Conservation (phyloP, 2,113 vertebrate genomes). For the Podilymbus podiceps region DNA sequence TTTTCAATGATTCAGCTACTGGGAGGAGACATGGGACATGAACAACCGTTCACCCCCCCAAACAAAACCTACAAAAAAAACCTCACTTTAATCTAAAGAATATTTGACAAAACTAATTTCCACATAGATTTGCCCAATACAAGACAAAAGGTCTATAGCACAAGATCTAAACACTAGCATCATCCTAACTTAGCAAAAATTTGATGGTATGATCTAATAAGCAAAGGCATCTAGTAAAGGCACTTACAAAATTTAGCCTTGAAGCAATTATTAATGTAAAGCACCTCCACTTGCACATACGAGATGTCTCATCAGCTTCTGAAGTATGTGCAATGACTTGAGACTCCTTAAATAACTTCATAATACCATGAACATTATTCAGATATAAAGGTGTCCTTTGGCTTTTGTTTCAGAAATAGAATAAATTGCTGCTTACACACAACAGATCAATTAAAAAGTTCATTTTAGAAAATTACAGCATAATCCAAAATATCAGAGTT, state of each 20-base stretch:
- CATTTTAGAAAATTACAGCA: not conserved
- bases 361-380: not conserved
- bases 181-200: not conserved
- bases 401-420: not conserved
- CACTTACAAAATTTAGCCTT: not conserved
- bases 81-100: not conserved
- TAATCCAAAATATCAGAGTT: not conserved
- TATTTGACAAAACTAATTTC: not conserved
- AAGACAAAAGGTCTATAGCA: not conserved
- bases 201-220: not conserved
- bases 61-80: not conserved
- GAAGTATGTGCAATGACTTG: not conserved
- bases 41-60: too few relatives aligned
- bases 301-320: not conserved
- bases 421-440: not conserved
- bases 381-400: not conserved
- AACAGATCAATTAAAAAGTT: not conserved
- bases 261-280: not conserved
- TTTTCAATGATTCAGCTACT: not conserved
- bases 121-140: not conserved
- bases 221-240: not conserved
- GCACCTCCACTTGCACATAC: not conserved
- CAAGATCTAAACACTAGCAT: not conserved
- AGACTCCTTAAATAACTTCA: not conserved
- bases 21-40: too few relatives aligned